These are phyloP conservation scores for Amblyjoppa proteus DNA, from an alignment of 2,888 invertebrate species.

Conservation along the genomic window DNA sequence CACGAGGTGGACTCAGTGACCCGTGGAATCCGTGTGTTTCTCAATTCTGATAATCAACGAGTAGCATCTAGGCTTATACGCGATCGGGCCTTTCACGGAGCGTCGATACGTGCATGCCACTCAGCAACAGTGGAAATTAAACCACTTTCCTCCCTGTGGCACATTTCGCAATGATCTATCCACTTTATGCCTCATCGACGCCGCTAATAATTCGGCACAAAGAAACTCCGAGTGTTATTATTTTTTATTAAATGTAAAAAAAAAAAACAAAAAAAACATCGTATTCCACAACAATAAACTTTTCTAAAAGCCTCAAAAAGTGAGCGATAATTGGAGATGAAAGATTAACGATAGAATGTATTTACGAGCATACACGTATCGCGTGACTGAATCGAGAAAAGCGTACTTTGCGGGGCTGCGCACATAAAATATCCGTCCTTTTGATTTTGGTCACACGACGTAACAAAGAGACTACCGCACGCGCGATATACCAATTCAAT, in stretches of 20 bases:
- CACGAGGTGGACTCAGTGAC: slow-evolving; percentile 26
- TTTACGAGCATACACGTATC: background rate
- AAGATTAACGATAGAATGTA: background rate
- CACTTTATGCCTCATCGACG: background rate
- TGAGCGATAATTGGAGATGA: background rate
- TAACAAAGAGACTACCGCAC: background rate
- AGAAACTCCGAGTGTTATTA: background rate
- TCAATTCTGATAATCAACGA: slow-evolving; percentile 63
- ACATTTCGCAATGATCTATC: background rate
- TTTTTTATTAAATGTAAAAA: background rate
- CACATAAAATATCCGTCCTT: background rate
- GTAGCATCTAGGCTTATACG: slow-evolving; percentile 10
- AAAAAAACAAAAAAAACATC: background rate
- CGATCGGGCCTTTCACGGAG: background rate
- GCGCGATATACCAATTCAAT: background rate
- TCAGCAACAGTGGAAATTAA: background rate
- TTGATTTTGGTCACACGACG: background rate
- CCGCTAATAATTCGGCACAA: background rate
- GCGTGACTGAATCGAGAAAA: background rate
- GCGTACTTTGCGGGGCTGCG: background rate
- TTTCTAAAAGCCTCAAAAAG: background rate
- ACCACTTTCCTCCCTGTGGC: background rate
- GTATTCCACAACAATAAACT: background rate
- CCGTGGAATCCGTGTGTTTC: slow-evolving; percentile 54
- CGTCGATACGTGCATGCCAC: slow-evolving; percentile 1